Evolutionary conservation across 1,140 invertebrate species (phyloP).

Genomic region (Drosophila malerkotliana): DNA sequence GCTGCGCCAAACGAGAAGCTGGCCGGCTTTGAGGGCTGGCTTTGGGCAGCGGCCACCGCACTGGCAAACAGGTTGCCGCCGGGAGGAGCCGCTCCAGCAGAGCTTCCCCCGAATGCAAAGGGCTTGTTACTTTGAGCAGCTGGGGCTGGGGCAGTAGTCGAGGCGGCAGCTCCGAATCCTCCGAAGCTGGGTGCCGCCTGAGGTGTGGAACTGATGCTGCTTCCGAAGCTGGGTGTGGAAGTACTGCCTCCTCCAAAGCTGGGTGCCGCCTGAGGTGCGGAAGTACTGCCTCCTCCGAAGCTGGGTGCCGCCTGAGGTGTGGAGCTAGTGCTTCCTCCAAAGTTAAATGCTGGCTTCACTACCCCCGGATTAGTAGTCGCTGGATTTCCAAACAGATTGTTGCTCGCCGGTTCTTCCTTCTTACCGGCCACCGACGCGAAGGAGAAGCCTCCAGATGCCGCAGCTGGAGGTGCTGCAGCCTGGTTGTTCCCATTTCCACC

Average conservation of each 20-base stretch:
- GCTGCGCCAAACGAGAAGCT: constrained; percentile 37
- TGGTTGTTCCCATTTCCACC: constrained; percentile 19
- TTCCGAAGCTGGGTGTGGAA: constrained; percentile 32
- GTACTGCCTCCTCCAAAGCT: constrained; percentile 26
- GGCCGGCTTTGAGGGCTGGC: constrained; percentile 32
- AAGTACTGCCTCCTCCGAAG: too few species aligned
- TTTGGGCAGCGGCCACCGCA: constrained; percentile 47
- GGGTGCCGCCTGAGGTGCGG: too few species aligned
- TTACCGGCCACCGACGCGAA: constrained; percentile 2
- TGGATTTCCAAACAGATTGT: constrained; percentile 21
- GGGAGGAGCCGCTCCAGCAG: background rate
- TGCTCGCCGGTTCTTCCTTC: constrained; percentile 10
- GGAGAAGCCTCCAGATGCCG: constrained; percentile 21
- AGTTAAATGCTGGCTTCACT: constrained; percentile 17
- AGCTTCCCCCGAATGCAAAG: constrained; percentile 52
- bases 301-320: too few species aligned
- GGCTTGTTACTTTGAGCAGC: constrained; percentile 43
- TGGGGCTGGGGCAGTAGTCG: background rate
- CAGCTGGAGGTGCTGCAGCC: background rate
- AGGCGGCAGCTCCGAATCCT: constrained; percentile 38
- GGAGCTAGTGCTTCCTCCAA: constrained; percentile 1
- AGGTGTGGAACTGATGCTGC: background rate
- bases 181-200: constrained; percentile 35
- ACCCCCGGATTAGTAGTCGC: constrained; percentile 8
- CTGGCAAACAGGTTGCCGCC: constrained; percentile 58